These are phyloP conservation scores for Megathymus violae DNA, from an alignment of 1,140 invertebrate species.

Conservation along the genomic window DNA sequence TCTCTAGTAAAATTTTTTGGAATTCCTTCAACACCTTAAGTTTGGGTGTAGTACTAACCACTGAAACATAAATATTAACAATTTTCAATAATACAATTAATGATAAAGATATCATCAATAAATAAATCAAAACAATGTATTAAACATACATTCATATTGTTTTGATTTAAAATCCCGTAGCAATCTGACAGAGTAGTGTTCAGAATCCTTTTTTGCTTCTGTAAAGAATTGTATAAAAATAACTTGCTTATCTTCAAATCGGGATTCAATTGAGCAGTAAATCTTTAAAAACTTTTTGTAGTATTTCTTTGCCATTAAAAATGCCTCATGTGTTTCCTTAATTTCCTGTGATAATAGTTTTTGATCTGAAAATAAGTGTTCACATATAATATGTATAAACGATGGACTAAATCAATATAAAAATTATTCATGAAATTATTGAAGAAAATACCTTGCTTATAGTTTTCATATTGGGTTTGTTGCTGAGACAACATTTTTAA, in stretches of 20 bases:
- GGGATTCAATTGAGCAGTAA: slow-evolving; percentile 66
- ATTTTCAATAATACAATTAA: not conserved
- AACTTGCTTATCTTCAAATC: slow-evolving; percentile 49
- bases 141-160: slow-evolving; percentile 64
- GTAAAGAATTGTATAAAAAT: slow-evolving; percentile 74
- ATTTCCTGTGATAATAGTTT: slow-evolving; percentile 69
- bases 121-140: no score
- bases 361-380: slow-evolving; percentile 61
- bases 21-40: slow-evolving; percentile 57
- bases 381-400: not conserved
- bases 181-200: slow-evolving; percentile 62
- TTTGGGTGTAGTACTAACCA: slow-evolving; percentile 58
- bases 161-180: slow-evolving; percentile 50
- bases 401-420: no score
- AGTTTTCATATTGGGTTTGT: slow-evolving; percentile 61
- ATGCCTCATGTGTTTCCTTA: slow-evolving; percentile 76
- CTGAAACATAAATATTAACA: slow-evolving; percentile 48
- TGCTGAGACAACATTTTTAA: slow-evolving; percentile 52
- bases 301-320: slow-evolving; percentile 71
- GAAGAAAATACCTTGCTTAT: slow-evolving; percentile 55
- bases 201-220: slow-evolving; percentile 66
- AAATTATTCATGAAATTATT: no score
- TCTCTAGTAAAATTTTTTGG: slow-evolving; percentile 57
- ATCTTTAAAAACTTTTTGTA: slow-evolving; percentile 72
- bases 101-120: no score